A percentile compares a stretch with the other conserved stretches of the same genome.
These are phyloP conservation scores for Ammodytes marinus DNA, from an alignment of 2,113 vertebrate genomes.

Conservation along the genomic window DNA sequence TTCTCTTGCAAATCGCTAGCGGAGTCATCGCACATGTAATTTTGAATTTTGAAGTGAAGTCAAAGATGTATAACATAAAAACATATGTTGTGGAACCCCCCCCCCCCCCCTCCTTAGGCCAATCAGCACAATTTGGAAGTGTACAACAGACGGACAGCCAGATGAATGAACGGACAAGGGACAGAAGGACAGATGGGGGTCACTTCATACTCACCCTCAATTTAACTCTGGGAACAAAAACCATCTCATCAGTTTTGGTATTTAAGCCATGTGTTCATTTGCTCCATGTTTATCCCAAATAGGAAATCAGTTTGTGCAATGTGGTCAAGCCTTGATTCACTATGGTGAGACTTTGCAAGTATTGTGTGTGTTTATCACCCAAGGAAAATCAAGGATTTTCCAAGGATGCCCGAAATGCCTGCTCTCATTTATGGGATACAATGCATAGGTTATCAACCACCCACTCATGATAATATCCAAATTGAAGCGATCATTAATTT, in stretches of 20 bases:
- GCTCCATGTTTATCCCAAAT: neutral
- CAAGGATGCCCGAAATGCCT: constrained; percentile 2
- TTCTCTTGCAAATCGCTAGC: neutral
- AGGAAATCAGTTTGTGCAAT: neutral
- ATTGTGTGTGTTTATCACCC: constrained; percentile 38
- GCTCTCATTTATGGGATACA: constrained; percentile 12
- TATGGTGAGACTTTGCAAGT: no score
- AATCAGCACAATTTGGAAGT: constrained; percentile 43
- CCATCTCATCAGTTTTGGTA: neutral
- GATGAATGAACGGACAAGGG: constrained; percentile 29
- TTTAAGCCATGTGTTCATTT: neutral
- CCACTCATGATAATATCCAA: neutral
- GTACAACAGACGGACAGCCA: constrained; percentile 56
- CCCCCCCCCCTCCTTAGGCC: no score
- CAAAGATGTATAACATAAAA: constrained; percentile 42
- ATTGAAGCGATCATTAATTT: constrained; percentile 7
- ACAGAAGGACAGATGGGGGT: constrained; percentile 38
- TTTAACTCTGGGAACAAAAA: neutral
- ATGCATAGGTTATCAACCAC: constrained; percentile 1
- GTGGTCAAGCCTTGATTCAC: neutral
- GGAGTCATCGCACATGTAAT: neutral
- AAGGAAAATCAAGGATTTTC: constrained; percentile 20
- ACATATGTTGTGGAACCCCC: constrained; percentile 54
- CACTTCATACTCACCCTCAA: constrained; percentile 5
- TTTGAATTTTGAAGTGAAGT: constrained; percentile 35